Evolutionary conservation across 2,797 vertebrate genomes (phyloP), one percentile per base, ranked within the genome.

Genomic region (Phylloscopus collybita): DNA sequence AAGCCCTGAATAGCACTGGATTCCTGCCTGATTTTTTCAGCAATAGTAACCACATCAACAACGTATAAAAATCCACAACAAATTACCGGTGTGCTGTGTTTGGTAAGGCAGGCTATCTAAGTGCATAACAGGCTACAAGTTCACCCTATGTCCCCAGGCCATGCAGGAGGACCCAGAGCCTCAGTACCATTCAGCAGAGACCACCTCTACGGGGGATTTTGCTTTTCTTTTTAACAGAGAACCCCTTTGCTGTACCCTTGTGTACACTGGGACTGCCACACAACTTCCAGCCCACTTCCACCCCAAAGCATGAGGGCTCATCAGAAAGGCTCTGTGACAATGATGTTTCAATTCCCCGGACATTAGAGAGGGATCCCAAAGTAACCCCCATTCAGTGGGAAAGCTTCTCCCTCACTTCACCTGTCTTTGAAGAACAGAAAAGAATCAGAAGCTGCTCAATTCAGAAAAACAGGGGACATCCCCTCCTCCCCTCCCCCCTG

Each of bases 91-190:
- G 12, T 40, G 27, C 23, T 66, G 26, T 2, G 0, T 59, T 50
- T 49, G 34, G 20, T 38, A 54, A 45, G 16, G 66, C 26, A n/a
- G 47, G 32, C 40, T 45, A 89, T 27, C 80, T 32, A 57, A 71
- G 47, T 32, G 29, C 57, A 23, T 40, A 81, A 44, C 4, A 15
- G 10, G 62, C 34, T 59, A 40, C 14, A 47, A 45, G 8, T 23
- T 64, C 5, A 6, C 10, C 2, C 1, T 10, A 5, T 5, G 30
- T 16, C 36, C 13, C 42, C 8, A 30, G 5, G 2, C 0, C 0
- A 69, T 1, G 17, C 20, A 59, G 44, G 20, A 72, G 14, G 16
- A 42, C 22, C 8, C 54, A 66, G 49, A 56, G 30, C 9, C 36
- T 36, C 47, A 29, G 21, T 51, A 53, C 2, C 17, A 26, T 6